Conservation (phyloP, 1,140 invertebrate genomes). For the Ericerus pela region DNA sequence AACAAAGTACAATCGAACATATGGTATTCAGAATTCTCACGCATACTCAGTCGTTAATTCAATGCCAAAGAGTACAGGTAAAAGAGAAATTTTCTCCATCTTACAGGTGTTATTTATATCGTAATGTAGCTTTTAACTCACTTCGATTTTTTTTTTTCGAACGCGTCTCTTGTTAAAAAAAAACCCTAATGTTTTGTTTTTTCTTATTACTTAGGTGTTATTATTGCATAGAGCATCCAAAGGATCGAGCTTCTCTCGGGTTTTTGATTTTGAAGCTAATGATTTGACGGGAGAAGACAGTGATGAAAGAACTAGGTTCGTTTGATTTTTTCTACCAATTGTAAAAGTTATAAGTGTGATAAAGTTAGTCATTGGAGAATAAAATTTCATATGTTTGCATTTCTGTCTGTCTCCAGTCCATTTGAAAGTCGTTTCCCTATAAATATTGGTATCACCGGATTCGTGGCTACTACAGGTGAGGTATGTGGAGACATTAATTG, state of each 20-base stretch:
- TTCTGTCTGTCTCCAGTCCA: constrained; percentile 40
- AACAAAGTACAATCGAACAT: constrained; percentile 89
- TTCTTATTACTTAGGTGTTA: constrained; percentile 44
- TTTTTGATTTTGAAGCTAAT: constrained; percentile 78
- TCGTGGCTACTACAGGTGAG: constrained; percentile 90
- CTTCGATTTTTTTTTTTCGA: not conserved
- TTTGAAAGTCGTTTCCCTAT: constrained; percentile 90
- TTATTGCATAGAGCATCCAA: constrained; percentile 75
- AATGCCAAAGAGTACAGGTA: constrained; percentile 83
- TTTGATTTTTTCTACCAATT: not conserved
- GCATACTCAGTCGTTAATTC: constrained; percentile 84
- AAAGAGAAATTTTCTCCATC: constrained; percentile 13
- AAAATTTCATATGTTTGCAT: not conserved
- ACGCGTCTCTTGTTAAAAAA: not conserved
- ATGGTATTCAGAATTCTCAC: constrained; percentile 87
- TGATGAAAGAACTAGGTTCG: constrained; percentile 53
- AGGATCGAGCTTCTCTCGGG: constrained; percentile 67
- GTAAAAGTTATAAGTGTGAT: not conserved
- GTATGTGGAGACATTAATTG: constrained; percentile 37
- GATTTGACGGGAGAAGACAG: constrained; percentile 58
- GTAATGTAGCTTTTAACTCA: not conserved
- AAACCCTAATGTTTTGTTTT: not conserved
- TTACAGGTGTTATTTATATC: not conserved
- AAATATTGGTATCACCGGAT: constrained; percentile 87
- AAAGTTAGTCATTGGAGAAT: not conserved